Evolutionary conservation across 2,888 invertebrate species (phyloP), one percentile per base, ranked within the genome.

Genomic region (Synergus laeviventris): DNA sequence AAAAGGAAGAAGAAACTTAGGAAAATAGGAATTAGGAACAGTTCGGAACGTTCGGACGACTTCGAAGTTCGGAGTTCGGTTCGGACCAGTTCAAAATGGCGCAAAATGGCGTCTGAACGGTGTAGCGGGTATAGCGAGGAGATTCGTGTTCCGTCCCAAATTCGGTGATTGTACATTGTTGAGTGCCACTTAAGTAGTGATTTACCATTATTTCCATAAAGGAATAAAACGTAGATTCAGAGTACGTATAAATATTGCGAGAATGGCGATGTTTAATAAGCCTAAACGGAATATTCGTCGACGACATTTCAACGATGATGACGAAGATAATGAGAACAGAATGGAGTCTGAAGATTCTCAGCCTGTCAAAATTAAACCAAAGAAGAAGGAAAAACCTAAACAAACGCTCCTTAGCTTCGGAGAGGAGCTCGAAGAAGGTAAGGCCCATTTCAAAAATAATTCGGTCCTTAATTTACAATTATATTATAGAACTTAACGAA

Each of bases 241-340:
- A 16, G 31, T 3, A 70, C 16, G 31, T 11, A 1, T 49, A 70
- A 70, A 70, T 1, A 16, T 24, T 49, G 9, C 31, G 11, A 77
- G 77, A 62, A 96, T 97, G 96, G 96, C 96, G 77, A 90, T 97
- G 83, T 97, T 97, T 91, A 95, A 95, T 86, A 97, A 97, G 92
- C 97, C 97, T 0, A 95, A 95, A 88, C 95, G 97, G 88, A 95
- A 94, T 89, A 96, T 97, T 84, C 95, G 96, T 87, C 92, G 95
- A 81, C 94, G 96, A 76, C 94, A 95, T 78, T 95, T 95, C 91
- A 94, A 93, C 78, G 93, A 94, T 87, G 92, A 92, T 78, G 94
- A 94, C 79, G 94, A 94, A 82, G 95, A 95, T 84, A 89, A 91
- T 84, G 95, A 94, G 70, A 94, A 94, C 66, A 94, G 94, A 81